Evolutionary conservation across 2,113 vertebrate genomes (phyloP).

Genomic region (Lontra canadensis): DNA sequence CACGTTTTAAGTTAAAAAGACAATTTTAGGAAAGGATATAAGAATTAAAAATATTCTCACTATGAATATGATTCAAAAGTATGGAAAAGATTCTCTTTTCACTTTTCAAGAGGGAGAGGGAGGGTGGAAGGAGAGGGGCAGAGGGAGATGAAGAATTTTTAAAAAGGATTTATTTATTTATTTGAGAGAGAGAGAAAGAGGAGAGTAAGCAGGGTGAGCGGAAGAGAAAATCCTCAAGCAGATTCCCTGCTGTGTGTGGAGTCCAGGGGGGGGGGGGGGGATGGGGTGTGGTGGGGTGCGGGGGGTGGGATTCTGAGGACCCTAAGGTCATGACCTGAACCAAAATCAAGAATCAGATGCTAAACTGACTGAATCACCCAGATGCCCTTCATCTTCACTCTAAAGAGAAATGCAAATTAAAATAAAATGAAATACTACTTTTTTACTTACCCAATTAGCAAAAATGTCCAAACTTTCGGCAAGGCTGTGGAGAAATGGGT

Average conservation of each 20-base stretch:
- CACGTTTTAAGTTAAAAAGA: neutral
- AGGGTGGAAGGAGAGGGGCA: neutral
- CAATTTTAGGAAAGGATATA: neutral
- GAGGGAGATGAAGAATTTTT: neutral
- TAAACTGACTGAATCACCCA: neutral
- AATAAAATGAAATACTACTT: neutral
- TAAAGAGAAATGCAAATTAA: conserved; percentile 8
- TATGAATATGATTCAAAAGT: neutral
- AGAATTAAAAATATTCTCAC: neutral
- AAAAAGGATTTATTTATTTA: neutral
- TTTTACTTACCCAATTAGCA: neutral
- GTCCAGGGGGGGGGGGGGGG: fast-evolving
- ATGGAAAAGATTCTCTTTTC: neutral
- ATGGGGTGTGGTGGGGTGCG: too few species aligned
- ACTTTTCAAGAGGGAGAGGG: neutral
- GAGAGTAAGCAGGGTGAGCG: neutral
- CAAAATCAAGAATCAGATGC: neutral
- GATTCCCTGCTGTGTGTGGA: too few species aligned
- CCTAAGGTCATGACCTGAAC: neutral
- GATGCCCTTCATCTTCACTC: neutral
- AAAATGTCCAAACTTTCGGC: neutral
- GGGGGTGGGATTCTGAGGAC: neutral
- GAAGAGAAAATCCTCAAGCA: neutral
- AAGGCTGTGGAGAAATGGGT: neutral
- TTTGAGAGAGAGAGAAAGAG: too few species aligned